These are phyloP conservation scores for Ceyx cyanopectus DNA, from an alignment of 2,113 vertebrate genomes.

Conservation along the genomic window DNA sequence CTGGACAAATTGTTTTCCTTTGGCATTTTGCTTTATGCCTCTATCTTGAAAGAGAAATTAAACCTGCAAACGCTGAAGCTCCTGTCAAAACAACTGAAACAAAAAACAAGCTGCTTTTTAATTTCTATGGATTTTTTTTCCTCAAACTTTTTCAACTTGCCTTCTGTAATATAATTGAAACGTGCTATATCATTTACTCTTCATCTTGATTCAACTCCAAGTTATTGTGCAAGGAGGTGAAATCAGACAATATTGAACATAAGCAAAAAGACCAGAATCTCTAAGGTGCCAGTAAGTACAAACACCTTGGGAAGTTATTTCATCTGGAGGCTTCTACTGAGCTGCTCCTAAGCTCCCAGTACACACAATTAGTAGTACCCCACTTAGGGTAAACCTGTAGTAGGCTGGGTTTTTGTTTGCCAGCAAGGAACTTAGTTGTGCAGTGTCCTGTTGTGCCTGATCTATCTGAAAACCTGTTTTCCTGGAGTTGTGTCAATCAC, in stretches of 20 bases:
- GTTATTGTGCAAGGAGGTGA: background rate
- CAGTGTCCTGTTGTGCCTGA: background rate
- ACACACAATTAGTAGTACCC: background rate
- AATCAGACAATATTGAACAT: background rate
- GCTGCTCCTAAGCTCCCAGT: background rate
- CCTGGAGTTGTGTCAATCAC: background rate
- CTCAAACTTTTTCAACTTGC: background rate
- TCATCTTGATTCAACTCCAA: background rate
- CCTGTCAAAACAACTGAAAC: constrained; percentile 29
- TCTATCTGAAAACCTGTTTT: background rate
- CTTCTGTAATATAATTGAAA: background rate
- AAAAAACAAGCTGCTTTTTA: constrained; percentile 38
- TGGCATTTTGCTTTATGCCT: constrained; percentile 13
- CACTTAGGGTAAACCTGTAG: background rate
- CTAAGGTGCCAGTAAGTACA: background rate
- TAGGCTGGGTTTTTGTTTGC: background rate
- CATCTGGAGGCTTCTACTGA: background rate
- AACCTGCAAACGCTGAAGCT: background rate
- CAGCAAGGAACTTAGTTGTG: background rate
- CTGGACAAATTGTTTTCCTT: constrained; percentile 46
- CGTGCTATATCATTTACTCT: background rate
- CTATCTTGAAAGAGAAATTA: constrained; percentile 28
- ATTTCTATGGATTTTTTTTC: constrained; percentile 17
- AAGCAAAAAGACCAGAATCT: background rate
- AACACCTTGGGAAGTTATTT: background rate